Base-by-base conservation (phyloP, 2,113 vertebrate genomes). In the Eclectus roratus region DNA sequence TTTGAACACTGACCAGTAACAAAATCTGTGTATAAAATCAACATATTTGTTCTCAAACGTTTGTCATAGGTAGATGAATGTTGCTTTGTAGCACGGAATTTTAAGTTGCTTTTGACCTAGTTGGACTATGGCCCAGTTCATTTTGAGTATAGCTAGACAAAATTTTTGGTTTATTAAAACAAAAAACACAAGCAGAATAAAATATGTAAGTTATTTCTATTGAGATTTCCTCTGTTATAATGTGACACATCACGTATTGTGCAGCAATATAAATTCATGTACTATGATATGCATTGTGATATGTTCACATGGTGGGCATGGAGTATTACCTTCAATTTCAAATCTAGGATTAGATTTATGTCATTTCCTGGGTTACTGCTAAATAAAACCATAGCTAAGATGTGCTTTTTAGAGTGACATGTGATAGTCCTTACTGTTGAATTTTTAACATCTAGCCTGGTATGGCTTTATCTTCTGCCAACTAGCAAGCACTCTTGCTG, bases 131-230 rank as follows among this genome's bases (percentile, higher is more conserved):
- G n/a, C 68, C 74, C 81, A 85, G 41, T 69, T 93, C 2, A 80
- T 80, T 91, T 68, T 79, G 58, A 78, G 19, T 50, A 49, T 0
- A 3, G 24, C 23, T 82, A 89, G 79, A 88, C 74, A 85, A 91
- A 91, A 83, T 19, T 93, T 91, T 43, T 90, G 6, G 7, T 77
- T 88, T 94, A 80, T 78, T 90, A 82, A 94, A 94, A 77, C 35
- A 89, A 93, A 79, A 91, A 77, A 58, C 25, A 44, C 16, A 66
- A 46, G 3, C 31, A 39, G 25, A 80, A 83, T 28, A 63, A 88
- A 92, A 70, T 61, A 85, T 76, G 79, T 80, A 33, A 65, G 28
- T 19, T 83, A 46, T 85, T 91, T 82, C 28, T 80, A 6, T 15
- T 69, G 52, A 56, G 11, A 60, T 74, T 10, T 55, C 29, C 5